Evolutionary conservation across 2,113 vertebrate genomes (phyloP).

Genomic region (Gasterosteus aculeatus): DNA sequence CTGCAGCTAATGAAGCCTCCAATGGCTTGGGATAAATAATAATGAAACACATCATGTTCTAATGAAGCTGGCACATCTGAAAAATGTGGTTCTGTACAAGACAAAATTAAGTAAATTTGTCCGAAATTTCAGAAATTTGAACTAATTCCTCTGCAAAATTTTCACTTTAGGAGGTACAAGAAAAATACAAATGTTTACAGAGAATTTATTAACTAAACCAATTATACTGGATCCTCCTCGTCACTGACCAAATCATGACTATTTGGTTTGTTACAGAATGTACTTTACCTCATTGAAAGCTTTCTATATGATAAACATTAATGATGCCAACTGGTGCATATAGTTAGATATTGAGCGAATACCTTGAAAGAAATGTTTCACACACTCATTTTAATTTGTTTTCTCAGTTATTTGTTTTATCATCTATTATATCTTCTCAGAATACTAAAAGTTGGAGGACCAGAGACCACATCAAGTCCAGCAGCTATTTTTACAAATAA

Average conservation of each 20-base stretch:
- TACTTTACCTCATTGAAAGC: neutral
- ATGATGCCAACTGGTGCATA: neutral
- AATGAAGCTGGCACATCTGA: constrained; percentile 75
- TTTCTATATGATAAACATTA: neutral
- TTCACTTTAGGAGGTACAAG: neutral
- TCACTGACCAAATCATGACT: neutral
- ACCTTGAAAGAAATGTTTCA: neutral
- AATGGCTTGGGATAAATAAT: constrained; percentile 74
- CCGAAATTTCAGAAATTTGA: constrained; percentile 18
- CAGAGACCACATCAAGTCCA: neutral
- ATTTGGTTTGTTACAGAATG: neutral
- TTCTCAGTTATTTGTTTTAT: neutral
- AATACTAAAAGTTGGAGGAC: neutral
- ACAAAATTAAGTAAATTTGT: constrained; percentile 55
- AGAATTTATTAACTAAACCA: neutral
- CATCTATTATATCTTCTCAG: neutral
- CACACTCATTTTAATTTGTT: neutral
- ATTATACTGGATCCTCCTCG: neutral
- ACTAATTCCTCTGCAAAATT: neutral
- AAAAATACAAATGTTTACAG: neutral
- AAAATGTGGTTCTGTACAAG: constrained; percentile 56
- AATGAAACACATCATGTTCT: constrained; percentile 69
- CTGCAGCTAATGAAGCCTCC: constrained; percentile 73
- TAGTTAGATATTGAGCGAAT: neutral
- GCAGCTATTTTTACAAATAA: neutral